Base-by-base conservation (phyloP, 2,888 invertebrate genomes). In the Chrysodeixis includens region DNA sequence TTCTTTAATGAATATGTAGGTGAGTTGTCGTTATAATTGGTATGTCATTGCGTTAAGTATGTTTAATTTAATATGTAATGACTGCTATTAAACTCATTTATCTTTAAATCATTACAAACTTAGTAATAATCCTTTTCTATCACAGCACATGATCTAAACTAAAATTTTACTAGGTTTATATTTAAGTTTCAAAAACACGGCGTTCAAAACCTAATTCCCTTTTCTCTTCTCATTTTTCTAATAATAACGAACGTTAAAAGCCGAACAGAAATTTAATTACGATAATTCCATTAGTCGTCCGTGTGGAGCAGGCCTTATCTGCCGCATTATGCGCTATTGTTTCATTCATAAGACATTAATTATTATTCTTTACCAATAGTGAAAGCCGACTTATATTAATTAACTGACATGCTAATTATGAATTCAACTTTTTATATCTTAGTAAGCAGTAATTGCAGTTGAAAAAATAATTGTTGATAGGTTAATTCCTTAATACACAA, bases 301-400 rank as follows among this genome's bases (percentile, higher is more conserved):
- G 32, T 66, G 32, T 49, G 46, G 14, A 63, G 10, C 62, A 9
- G 7, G 59, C 76, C 53, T 76, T 52, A 55, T 6, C n/a, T 14
- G 30, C 40, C 44, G 46, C 55, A 64, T 76, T 69, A 76, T 67
- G 65, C 63, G 40, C 59, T 53, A 79, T 73, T 76, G 72, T 72
- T 71, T 66, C 61, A 71, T 79, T 74, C 66, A 73, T 69, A 76
- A 62, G 35, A 18, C 65, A 63, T 44, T 73, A 26, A 71, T 78
- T 78, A 74, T 58, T 63, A 67, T 71, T 58, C 60, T 52, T 68
- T 66, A 56, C 30, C 40, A 54, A 53, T 51, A 68, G 70, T 72
- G 67, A 74, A 70, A 66, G 76, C 67, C 7, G 56, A 22, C 69
- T 73, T 56, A 66, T 22, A 30, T 56, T 59, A 49, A 74, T 63